Percentiles rank a stretch among this genome's conserved stretches.
Evolutionary conservation across 2,888 invertebrate genomes (phyloP).

Genomic region (Strigamia crassipes): DNA sequence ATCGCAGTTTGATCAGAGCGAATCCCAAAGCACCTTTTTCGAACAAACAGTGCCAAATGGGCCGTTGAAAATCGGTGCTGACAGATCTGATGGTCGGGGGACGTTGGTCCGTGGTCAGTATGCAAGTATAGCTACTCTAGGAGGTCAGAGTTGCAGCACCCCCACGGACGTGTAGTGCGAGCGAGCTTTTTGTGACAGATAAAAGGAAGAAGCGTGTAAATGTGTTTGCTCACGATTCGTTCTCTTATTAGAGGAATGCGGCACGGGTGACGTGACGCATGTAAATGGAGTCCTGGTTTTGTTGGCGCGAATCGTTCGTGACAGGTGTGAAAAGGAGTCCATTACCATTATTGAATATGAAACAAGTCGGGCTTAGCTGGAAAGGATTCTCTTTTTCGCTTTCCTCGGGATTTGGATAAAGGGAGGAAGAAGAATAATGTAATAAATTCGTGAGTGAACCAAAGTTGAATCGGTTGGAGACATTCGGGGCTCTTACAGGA

Average conservation of each 20-base stretch:
- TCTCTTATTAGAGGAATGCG: slow-evolving; percentile 12
- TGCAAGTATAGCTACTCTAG: slow-evolving; percentile 33
- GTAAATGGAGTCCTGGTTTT: slow-evolving; percentile 34
- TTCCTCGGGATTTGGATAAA: too few relatives aligned
- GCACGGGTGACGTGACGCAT: background rate
- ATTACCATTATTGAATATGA: slow-evolving; percentile 12
- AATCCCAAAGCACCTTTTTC: background rate
- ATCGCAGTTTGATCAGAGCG: background rate
- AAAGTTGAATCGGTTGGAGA: too few relatives aligned
- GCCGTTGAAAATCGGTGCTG: slow-evolving; percentile 7
- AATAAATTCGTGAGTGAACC: too few relatives aligned
- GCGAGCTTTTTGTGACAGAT: background rate
- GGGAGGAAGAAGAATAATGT: too few relatives aligned
- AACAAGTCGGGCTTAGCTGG: background rate
- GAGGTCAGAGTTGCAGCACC: slow-evolving; percentile 10
- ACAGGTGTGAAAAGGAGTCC: slow-evolving; percentile 37
- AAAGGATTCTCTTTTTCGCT: too few relatives aligned
- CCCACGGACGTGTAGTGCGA: background rate
- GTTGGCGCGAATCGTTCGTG: slow-evolving; percentile 1
- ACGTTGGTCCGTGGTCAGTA: slow-evolving; percentile 1
- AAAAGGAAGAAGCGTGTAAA: slow-evolving; percentile 15
- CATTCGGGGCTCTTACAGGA: too few relatives aligned
- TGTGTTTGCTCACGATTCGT: slow-evolving; percentile 23
- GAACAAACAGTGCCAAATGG: slow-evolving; percentile 19
- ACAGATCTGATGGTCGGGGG: background rate